Conservation (phyloP, 2,113 vertebrate genomes). For the Gadus macrocephalus region DNA sequence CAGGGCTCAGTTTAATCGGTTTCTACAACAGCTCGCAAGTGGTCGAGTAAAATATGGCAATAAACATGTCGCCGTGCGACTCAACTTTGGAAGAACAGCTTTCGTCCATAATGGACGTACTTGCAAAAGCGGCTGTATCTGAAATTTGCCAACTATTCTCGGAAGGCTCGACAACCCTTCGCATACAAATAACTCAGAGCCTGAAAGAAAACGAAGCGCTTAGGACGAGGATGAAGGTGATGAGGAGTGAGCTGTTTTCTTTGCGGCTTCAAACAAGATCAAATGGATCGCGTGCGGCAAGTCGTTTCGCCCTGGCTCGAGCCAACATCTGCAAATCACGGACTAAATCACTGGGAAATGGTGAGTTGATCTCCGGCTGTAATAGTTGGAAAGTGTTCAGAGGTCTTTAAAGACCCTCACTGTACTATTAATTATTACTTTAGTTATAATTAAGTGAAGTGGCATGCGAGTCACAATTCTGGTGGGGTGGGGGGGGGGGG, state of each 20-base stretch:
- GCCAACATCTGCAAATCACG: slow-evolving; percentile 41
- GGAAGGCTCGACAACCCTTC: slow-evolving; percentile 54
- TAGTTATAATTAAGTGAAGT: no score
- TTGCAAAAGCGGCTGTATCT: slow-evolving; percentile 60
- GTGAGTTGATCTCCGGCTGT: not conserved
- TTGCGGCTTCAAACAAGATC: slow-evolving; percentile 58
- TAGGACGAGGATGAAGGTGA: slow-evolving; percentile 63
- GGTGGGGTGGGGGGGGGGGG: no score
- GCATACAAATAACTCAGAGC: slow-evolving; percentile 58
- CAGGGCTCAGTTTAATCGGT: no score
- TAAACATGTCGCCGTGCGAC: slow-evolving; percentile 38
- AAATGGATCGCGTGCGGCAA: slow-evolving; percentile 37
- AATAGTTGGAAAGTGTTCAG: no score
- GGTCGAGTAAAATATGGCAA: slow-evolving; percentile 35
- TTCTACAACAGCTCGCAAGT: not conserved
- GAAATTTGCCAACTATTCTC: slow-evolving; percentile 66
- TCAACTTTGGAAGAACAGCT: slow-evolving; percentile 61
- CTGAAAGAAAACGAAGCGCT: slow-evolving; percentile 64
- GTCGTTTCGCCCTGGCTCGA: slow-evolving; percentile 44
- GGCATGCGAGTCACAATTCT: no score
- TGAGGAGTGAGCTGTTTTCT: slow-evolving; percentile 64
- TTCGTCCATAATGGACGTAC: slow-evolving; percentile 65
- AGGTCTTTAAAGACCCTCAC: no score
- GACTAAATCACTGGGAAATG: slow-evolving; percentile 44
- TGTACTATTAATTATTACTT: no score